Evolutionary conservation across 2,797 vertebrate genomes (phyloP), one percentile per base, ranked within the genome.

Genomic region (Setipinna tenuifilis): DNA sequence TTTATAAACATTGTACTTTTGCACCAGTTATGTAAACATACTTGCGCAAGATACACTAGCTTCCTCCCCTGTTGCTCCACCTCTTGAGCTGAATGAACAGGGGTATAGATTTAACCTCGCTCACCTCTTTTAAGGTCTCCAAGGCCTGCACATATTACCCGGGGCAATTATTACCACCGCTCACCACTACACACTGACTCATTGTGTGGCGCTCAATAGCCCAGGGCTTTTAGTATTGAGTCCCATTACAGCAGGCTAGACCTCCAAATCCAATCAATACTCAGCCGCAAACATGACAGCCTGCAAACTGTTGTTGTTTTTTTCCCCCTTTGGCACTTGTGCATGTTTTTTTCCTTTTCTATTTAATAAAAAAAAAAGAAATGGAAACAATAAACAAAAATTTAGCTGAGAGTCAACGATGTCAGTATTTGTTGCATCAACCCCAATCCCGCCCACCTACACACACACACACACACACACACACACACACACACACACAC

Each of bases 211-310:
- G 82, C 86, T 86, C 88, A 83, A 83, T 87, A 89, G 88, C 84
- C 81, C 90, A 85, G 0, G 92, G 93, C 91, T 87, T 83, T 41
- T 80, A 87, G 90, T 89, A 93, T 92, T 88, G 92, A 93, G 91
- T 92, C 88, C 84, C 90, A 90, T 93, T 91, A 90, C 89, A 87
- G 89, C 87, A 14, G 89, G 83, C 88, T 46, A 88, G 57, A 89
- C 89, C 88, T 5, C 86, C 87, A 83, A 91, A 91, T 91, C 85
- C 85, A 91, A 91, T 94, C 93, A 89, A 90, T 93, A 93, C 87
- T 87, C 91, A 82, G 83, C 83, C 87, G 92, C 90, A 94, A 94
- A 92, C 89, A 93, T 71, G 50, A 81, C 86, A 58, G 86, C 84
- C 86, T 84, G 82, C 59, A 88, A 88, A 54, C 7, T 54, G 50